Evolutionary conservation across 2,113 vertebrate genomes (phyloP).

Genomic region (Platanista minor): DNA sequence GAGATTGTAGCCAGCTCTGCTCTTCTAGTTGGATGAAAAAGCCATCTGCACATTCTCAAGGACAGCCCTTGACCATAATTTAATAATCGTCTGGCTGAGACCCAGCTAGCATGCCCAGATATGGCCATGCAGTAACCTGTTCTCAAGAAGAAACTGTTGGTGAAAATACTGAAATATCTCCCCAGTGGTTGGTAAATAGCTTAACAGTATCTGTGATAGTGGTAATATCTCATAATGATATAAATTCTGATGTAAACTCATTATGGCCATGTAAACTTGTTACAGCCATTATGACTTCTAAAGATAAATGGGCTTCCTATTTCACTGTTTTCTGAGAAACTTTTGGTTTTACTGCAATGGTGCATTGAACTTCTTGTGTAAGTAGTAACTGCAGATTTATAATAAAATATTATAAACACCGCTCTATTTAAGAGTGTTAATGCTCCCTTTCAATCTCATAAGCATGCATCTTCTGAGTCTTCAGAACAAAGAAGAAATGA

Average conservation of each 20-base stretch:
- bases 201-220: accelerated
- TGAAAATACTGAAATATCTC: accelerated
- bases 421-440: not conserved
- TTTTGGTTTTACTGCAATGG: not conserved
- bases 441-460: not conserved
- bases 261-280: accelerated
- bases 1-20: accelerated
- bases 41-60: accelerated
- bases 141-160: accelerated
- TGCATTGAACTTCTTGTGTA: not conserved
- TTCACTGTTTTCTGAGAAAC: not conserved
- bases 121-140: accelerated
- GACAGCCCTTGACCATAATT: accelerated
- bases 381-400: not conserved
- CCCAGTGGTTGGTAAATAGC: not conserved
- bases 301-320: accelerated
- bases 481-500: not conserved
- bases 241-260: not conserved
- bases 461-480: not conserved
- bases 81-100: accelerated
- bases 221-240: accelerated
- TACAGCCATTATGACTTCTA: accelerated
- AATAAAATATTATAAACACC: not conserved
- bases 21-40: accelerated
- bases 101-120: accelerated